Percentiles rank a stretch among this genome's conserved stretches.
These are phyloP conservation scores for Cryptotis parvus DNA, from an alignment of 2,113 vertebrate species.

Conservation along the genomic window DNA sequence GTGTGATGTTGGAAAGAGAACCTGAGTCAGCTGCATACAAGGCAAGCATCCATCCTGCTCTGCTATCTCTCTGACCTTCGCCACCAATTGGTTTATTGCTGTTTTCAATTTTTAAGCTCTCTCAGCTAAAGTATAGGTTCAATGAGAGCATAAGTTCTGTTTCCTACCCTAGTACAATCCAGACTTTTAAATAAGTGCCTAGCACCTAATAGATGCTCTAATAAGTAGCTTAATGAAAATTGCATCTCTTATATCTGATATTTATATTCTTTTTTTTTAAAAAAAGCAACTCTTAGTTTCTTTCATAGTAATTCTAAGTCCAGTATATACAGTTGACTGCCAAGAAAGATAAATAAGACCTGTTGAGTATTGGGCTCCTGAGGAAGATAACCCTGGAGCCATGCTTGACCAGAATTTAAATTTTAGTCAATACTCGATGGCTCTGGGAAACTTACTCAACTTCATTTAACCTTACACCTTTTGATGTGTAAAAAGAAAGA, in stretches of 20 bases:
- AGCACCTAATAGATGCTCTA: background rate
- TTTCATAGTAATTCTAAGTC: background rate
- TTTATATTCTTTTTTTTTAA: background rate
- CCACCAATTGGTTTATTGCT: background rate
- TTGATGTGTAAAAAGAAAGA: too few relatives aligned
- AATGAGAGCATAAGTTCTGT: background rate
- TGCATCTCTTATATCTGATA: background rate
- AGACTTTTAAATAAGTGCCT: background rate
- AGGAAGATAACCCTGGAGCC: background rate
- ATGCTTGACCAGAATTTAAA: background rate
- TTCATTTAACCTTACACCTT: too few relatives aligned
- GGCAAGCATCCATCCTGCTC: too few relatives aligned
- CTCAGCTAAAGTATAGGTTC: background rate
- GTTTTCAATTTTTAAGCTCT: background rate
- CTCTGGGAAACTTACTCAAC: too few relatives aligned
- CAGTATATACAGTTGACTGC: background rate
- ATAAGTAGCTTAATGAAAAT: background rate
- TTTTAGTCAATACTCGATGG: background rate
- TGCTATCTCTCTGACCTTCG: too few relatives aligned
- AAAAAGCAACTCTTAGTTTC: background rate
- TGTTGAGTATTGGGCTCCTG: accelerated
- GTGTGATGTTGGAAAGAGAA: too few relatives aligned
- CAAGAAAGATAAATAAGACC: background rate
- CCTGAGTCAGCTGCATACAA: too few relatives aligned
- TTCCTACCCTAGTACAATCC: background rate